These are phyloP conservation scores for Archivesica marissinica DNA, from an alignment of 1,140 invertebrate species.

Conservation along the genomic window DNA sequence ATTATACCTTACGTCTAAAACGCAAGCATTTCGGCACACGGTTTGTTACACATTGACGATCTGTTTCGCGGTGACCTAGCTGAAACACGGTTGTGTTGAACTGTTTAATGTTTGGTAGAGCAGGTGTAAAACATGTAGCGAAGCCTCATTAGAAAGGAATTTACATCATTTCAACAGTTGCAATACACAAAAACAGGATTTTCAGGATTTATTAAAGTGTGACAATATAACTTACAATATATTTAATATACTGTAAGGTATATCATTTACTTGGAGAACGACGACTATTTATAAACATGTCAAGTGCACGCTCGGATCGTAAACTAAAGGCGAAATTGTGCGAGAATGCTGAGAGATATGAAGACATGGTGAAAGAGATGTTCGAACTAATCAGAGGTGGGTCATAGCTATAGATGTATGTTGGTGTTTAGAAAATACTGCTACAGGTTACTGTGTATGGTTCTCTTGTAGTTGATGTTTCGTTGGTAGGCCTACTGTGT, in stretches of 20 bases:
- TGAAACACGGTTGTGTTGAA: background rate
- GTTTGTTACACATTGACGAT: background rate
- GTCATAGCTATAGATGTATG: too few relatives aligned
- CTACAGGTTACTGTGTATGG: too few relatives aligned
- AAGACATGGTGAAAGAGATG: conserved; percentile 78
- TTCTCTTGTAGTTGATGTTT: too few relatives aligned
- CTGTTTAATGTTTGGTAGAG: background rate
- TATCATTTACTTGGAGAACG: too few relatives aligned
- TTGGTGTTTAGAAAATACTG: too few relatives aligned
- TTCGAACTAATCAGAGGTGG: conserved; percentile 29
- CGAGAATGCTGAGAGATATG: conserved; percentile 78
- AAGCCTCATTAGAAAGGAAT: background rate
- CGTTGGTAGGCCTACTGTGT: too few relatives aligned
- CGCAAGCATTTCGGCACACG: background rate
- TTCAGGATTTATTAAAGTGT: too few relatives aligned
- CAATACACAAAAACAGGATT: too few relatives aligned
- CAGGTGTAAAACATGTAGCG: background rate
- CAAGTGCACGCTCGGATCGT: background rate
- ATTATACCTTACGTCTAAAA: too few relatives aligned
- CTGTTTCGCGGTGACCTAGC: background rate
- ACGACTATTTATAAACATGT: background rate
- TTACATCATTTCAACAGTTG: background rate
- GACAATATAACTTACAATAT: too few relatives aligned
- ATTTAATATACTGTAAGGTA: too few relatives aligned
- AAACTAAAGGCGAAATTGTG: conserved; percentile 71